These are phyloP conservation scores for Sinella curviseta DNA, from an alignment of 1,140 invertebrate species.

Conservation along the genomic window DNA sequence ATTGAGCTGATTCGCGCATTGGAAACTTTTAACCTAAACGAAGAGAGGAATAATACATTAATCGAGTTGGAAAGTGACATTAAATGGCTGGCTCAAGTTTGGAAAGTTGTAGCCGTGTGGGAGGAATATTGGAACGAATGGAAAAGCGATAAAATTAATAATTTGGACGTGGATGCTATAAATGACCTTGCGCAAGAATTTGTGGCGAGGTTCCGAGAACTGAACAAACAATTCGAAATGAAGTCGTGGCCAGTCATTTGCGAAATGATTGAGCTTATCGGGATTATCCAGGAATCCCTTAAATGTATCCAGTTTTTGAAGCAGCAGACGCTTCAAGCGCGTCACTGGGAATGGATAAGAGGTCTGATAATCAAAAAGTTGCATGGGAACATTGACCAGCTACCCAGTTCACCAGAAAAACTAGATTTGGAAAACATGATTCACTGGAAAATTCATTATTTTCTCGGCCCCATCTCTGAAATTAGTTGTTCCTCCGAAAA, in stretches of 20 bases:
- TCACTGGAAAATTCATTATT: neutral
- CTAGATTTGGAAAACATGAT: neutral
- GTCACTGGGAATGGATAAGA: constrained; percentile 1
- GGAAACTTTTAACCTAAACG: constrained; percentile 54
- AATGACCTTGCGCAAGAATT: neutral
- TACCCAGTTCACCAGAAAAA: neutral
- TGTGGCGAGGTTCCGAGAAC: neutral
- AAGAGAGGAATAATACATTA: neutral
- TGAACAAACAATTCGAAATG: neutral
- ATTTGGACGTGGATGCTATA: neutral
- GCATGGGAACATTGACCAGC: neutral
- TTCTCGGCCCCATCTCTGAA: neutral
- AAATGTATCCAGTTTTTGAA: neutral
- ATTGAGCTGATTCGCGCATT: constrained; percentile 66
- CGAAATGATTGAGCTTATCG: neutral
- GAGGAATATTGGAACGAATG: neutral
- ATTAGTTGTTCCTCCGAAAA: neutral
- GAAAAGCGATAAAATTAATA: neutral
- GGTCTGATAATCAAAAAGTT: neutral
- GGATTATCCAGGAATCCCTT: neutral
- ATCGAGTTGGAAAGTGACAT: neutral
- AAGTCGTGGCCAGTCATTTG: neutral
- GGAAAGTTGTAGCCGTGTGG: neutral
- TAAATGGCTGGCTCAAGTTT: neutral
- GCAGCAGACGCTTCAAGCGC: neutral